Evolutionary conservation across 2,797 vertebrate genomes (phyloP), one percentile per base, ranked within the genome.

Genomic region (Esox lucius): DNA sequence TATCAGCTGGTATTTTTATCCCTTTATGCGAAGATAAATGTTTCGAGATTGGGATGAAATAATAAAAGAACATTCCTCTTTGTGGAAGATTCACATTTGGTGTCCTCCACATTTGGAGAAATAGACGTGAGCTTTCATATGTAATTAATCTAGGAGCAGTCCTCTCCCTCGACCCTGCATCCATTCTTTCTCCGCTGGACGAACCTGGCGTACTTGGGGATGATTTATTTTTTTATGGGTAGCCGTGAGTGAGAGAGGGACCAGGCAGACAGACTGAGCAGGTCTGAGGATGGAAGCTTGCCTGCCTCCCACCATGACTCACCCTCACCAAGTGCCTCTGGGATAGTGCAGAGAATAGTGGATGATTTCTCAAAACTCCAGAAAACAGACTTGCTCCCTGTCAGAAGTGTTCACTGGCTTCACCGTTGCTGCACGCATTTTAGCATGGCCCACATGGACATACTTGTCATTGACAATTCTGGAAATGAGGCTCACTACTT

Each of bases 371-470:
- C 80, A 61, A 71, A 78, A 35, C 80, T 82, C 70, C 83, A 80
- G 75, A 56, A 75, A 65, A 69, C 77, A 42, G 2, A 35, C 33
- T 5, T 2, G 2, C 75, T 78, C 78, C 79, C 77, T 78, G 74
- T 80, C 79, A 3, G 65, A 88, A 84, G 89, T 84, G 85, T 90
- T 83, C 77, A 78, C 56, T 78, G 72, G 82, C 72, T 83, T 80
- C 65, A n/a, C 80, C 51, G 62, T 84, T 78, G 80, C 81, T 68
- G 78, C 77, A 78, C 78, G 84, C 87, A 87, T 89, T 91, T 87
- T 75, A 89, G 79, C 76, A 1, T 48, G 33, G 82, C 49, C 74
- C 68, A 56, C 70, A 76, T 19, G 56, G 77, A 78, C 35, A 42
- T 78, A 83, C 62, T 68, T 76, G 70, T 85, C 86, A 83, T 84